Base-by-base conservation (phyloP, 2,888 invertebrate genomes). In the Idaea aversata region DNA sequence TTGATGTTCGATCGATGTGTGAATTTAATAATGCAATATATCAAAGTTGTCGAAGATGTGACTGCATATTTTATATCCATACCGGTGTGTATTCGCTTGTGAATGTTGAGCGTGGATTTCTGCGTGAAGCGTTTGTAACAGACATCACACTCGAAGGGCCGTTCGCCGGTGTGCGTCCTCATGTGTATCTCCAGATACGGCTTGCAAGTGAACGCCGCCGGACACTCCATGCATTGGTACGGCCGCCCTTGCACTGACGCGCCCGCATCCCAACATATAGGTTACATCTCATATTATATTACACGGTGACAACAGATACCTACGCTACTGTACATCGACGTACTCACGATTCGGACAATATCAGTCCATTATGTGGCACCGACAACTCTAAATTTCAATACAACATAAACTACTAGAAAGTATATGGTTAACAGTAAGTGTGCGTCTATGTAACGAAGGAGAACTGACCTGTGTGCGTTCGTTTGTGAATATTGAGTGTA, bases 401-500 rank as follows among this genome's bases (percentile, higher is more conserved):
- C 59, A 67, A 25, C 71, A 13, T 72, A 72, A 70, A 67, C 65
- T 69, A 71, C 64, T 70, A 69, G 69, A 65, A 61, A 67, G 61
- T 68, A 65, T 34, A 6, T 36, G 4, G 38, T 35, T 15, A 68
- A 66, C 25, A 38, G 63, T 74, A 70, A 64, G 61, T 59, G 13
- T 36, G 60, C 34, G 60, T 34, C 36, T 57, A 57, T 15, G 47
- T 6, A 4, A 68, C 65, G 69, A 68, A 69, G 66, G 64, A 63
- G 34, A 65, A 86, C 90, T 83, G 79, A 93, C 94, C 94, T 81
- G 96, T 96, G 91, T 97, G 97, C 78, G 96, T 96, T 84, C 96
- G 92, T 91, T 96, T 96, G 91, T 96, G 96, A 80, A 96, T 96
- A 87, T 96, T 96, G 78, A 97, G 93, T 78, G 96, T 96, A 76